phyloP scores from a whole-genome alignment of 2,888 invertebrate genomes.

The Papilio demoleus region DNA sequence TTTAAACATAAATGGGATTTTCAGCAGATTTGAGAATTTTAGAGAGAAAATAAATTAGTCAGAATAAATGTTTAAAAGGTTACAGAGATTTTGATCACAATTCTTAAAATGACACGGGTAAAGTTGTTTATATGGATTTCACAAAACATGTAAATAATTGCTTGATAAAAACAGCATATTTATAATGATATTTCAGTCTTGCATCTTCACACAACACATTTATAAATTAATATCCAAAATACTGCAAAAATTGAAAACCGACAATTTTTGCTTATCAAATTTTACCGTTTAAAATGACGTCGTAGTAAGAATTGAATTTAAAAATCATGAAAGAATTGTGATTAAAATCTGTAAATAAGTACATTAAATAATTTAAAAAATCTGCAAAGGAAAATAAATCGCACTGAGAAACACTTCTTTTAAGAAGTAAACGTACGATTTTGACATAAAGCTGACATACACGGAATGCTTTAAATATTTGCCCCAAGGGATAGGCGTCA shows the following conservation, averaged over 20 bases:
- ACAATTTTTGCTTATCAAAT: no score
- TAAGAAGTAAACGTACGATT: constrained; percentile 9
- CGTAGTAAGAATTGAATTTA: no score
- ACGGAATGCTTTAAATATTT: background rate
- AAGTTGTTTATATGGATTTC: background rate
- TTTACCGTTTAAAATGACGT: no score
- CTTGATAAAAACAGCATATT: no score
- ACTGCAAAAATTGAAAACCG: no score
- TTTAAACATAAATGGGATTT: background rate
- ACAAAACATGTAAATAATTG: no score
- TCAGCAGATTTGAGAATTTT: background rate
- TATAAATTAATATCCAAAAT: no score
- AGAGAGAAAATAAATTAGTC: no score
- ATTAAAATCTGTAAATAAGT: background rate
- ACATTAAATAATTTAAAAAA: background rate
- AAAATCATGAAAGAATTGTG: background rate
- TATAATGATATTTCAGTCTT: no score
- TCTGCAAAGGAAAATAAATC: constrained; percentile 2
- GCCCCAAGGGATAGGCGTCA: no score
- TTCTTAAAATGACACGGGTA: background rate
- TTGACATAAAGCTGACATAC: background rate
- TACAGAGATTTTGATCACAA: background rate
- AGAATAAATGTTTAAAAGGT: background rate
- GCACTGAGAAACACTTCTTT: constrained; percentile 8
- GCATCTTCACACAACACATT: no score